These are phyloP conservation scores for Sebastes oblongus DNA, from an alignment of 2,797 vertebrate species.

Conservation along the genomic window DNA sequence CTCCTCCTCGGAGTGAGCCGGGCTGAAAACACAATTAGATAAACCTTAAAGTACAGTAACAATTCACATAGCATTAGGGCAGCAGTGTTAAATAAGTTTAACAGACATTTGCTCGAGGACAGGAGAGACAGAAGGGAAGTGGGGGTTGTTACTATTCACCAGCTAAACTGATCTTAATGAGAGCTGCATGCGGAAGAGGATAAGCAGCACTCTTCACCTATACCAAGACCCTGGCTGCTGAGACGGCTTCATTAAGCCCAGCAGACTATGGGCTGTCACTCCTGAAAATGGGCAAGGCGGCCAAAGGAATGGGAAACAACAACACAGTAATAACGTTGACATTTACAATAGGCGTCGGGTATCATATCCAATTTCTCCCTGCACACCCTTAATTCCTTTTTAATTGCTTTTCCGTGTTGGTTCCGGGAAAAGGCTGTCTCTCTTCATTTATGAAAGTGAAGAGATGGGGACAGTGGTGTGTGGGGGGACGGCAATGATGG, in stretches of 20 bases:
- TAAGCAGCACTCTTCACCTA: slow-evolving; percentile 71
- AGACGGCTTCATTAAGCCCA: slow-evolving; percentile 78
- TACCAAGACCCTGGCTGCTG: slow-evolving; percentile 61
- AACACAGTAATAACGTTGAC: slow-evolving; percentile 82
- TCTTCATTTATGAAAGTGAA: slow-evolving; percentile 78
- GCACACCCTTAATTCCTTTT: slow-evolving; percentile 81
- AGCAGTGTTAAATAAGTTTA: slow-evolving; percentile 61
- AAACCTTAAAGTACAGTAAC: slow-evolving; percentile 23
- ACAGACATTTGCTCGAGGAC: slow-evolving; percentile 56
- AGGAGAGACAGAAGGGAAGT: slow-evolving; percentile 22
- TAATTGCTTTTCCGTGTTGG: slow-evolving; percentile 80
- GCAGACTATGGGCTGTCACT: slow-evolving; percentile 74
- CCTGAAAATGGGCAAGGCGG: slow-evolving; percentile 66
- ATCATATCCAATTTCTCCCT: slow-evolving; percentile 82
- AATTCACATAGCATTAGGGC: slow-evolving; percentile 25
- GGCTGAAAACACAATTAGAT: slow-evolving; percentile 51
- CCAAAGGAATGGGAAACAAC: slow-evolving; percentile 77
- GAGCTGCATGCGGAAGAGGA: slow-evolving; percentile 64
- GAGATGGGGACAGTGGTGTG: slow-evolving; percentile 61
- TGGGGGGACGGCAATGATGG: slow-evolving; percentile 18
- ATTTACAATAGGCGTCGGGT: slow-evolving; percentile 79
- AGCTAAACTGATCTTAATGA: slow-evolving; percentile 72
- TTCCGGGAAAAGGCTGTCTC: slow-evolving; percentile 79
- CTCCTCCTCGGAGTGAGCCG: background rate
- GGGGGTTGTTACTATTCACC: slow-evolving; percentile 39